Evolutionary conservation across 2,797 vertebrate species (phyloP).

Genomic region (Cyclopterus lumpus): DNA sequence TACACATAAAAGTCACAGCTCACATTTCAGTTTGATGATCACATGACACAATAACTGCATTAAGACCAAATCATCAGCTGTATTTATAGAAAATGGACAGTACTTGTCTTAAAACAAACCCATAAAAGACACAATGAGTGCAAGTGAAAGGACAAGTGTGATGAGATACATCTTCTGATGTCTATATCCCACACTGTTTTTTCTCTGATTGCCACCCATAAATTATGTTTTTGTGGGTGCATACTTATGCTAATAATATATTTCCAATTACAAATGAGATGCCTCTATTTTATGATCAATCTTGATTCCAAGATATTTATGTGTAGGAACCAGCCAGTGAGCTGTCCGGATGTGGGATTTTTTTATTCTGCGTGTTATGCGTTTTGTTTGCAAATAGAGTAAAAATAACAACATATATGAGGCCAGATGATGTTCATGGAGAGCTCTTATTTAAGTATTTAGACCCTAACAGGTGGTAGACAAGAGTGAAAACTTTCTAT

Average conservation of each 20-base stretch:
- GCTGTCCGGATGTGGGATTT: slow-evolving; percentile 3
- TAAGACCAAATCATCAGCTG: background rate
- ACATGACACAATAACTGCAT: background rate
- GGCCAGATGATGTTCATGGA: slow-evolving; percentile 25
- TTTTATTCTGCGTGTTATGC: background rate
- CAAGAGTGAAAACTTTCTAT: slow-evolving; percentile 48
- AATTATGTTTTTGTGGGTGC: background rate
- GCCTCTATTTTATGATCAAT: background rate
- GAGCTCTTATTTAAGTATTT: slow-evolving; percentile 43
- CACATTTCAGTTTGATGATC: background rate
- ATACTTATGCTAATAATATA: background rate
- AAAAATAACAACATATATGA: slow-evolving; percentile 31
- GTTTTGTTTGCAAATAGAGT: slow-evolving; percentile 12
- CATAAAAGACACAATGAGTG: background rate
- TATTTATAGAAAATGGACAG: background rate
- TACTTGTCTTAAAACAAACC: background rate
- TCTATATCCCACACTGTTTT: background rate
- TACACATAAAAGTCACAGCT: background rate
- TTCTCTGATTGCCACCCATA: background rate
- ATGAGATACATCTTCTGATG: background rate
- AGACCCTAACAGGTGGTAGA: slow-evolving; percentile 30
- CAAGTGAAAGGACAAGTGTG: background rate
- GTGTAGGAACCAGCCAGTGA: background rate
- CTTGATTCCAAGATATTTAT: background rate
- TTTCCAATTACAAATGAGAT: background rate